Percentiles rank a stretch among this genome's conserved stretches.
Conservation (phyloP, 1,140 invertebrate species). For the Drosophila mauritiana region DNA sequence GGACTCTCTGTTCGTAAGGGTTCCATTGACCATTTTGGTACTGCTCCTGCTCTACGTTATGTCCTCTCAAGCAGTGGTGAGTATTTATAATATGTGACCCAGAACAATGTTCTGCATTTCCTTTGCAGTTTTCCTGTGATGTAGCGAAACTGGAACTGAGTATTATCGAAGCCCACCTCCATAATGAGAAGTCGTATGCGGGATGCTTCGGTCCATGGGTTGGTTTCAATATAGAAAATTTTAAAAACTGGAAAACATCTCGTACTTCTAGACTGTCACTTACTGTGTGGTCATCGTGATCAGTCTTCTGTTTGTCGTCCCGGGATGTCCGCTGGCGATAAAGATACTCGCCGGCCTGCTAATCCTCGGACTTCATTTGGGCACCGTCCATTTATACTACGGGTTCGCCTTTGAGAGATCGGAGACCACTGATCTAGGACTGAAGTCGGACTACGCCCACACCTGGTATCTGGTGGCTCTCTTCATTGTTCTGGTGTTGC, state of each 20-base stretch:
- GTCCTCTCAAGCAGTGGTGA: slow-evolving; percentile 15
- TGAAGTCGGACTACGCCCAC: slow-evolving; percentile 21
- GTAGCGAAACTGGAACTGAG: slow-evolving; percentile 22
- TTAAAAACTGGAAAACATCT: not conserved
- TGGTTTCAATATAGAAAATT: slow-evolving; percentile 53
- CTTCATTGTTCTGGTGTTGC: slow-evolving; percentile 10
- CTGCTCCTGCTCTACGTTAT: slow-evolving; percentile 23
- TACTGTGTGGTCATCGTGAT: slow-evolving; percentile 91
- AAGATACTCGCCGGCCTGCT: slow-evolving; percentile 86
- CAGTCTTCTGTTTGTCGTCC: slow-evolving; percentile 91
- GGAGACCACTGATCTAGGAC: slow-evolving; percentile 90
- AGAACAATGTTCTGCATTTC: not conserved
- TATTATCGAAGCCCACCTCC: slow-evolving; percentile 26
- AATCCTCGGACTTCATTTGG: slow-evolving; percentile 14
- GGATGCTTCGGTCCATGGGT: slow-evolving; percentile 88
- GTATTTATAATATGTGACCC: not conserved
- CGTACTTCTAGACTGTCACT: slow-evolving; percentile 89
- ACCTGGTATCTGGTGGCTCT: slow-evolving; percentile 36
- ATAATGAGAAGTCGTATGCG: not conserved
- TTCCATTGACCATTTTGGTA: not conserved
- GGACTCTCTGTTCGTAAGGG: slow-evolving; percentile 5
- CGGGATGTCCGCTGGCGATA: slow-evolving; percentile 91
- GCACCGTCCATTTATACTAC: slow-evolving; percentile 87
- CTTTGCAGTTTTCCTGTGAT: slow-evolving; percentile 19
- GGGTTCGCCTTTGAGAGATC: slow-evolving; percentile 86